Percentiles rank a stretch among this genome's conserved stretches.
These are phyloP conservation scores for Achlya flavicornis DNA, from an alignment of 2,888 invertebrate genomes.

Conservation along the genomic window DNA sequence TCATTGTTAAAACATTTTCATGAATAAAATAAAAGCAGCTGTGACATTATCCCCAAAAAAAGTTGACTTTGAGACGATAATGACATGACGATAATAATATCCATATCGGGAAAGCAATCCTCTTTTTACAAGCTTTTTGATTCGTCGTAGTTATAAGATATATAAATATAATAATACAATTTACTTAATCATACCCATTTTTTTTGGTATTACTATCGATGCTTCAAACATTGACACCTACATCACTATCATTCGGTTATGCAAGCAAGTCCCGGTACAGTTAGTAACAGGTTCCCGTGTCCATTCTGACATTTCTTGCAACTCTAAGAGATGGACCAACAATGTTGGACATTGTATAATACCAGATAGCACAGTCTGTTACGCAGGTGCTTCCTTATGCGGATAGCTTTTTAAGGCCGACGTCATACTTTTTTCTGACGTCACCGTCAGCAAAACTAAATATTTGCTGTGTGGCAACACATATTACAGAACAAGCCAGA, in stretches of 20 bases:
- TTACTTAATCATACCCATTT: background rate
- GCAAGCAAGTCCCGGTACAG: conserved; percentile 32
- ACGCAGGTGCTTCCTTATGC: conserved; percentile 5
- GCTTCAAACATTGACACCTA: background rate
- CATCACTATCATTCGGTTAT: background rate
- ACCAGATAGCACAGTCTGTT: background rate
- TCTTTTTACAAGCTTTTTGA: background rate
- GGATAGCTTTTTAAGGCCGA: background rate
- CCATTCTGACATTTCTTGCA: conserved; percentile 14
- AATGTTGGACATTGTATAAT: background rate
- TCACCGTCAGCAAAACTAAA: background rate
- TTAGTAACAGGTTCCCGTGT: conserved; percentile 44
- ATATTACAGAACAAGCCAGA: no score
- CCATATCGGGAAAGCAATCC: background rate
- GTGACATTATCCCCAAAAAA: conserved; percentile 13
- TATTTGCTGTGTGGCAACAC: background rate
- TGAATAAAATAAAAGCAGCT: background rate
- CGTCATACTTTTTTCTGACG: background rate
- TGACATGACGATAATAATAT: background rate
- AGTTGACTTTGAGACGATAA: conserved; percentile 24
- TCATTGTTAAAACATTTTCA: no score
- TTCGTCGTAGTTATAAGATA: background rate
- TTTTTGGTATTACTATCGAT: background rate
- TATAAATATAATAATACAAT: no score
- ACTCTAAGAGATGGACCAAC: background rate